phyloP scores from a whole-genome alignment of 64 coral and sea anemone species.

The Platygyra sinensis region DNA sequence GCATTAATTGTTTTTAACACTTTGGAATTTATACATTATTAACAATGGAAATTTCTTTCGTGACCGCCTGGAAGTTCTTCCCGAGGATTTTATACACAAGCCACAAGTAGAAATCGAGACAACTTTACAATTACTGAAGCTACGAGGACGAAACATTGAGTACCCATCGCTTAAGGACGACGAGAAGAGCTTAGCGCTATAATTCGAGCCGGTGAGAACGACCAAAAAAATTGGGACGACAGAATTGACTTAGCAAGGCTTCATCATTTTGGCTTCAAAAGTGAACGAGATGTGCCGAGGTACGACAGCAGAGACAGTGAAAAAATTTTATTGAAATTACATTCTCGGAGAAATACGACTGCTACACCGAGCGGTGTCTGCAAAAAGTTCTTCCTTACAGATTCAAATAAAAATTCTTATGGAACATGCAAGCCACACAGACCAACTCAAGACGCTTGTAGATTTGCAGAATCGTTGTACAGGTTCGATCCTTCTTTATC shows the following conservation, averaged over 20 bases:
- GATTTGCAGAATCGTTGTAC: constrained; percentile 55
- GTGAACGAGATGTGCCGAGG: not conserved
- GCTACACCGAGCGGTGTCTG: not conserved
- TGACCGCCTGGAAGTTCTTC: not conserved
- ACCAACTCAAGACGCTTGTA: constrained; percentile 40
- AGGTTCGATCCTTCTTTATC: constrained; percentile 1
- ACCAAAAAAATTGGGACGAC: not conserved
- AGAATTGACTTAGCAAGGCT: not conserved
- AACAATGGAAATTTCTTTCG: not conserved
- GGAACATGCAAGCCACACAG: constrained; percentile 61
- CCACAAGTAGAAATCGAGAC: not conserved
- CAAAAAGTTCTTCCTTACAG: not conserved
- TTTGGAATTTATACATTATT: not conserved
- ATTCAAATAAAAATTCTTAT: constrained; percentile 34
- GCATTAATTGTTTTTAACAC: not conserved
- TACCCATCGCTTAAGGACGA: not conserved
- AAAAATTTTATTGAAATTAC: not conserved
- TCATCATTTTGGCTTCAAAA: not conserved
- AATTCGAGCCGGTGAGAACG: not conserved
- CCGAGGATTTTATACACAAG: not conserved
- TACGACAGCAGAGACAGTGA: too few relatives aligned
- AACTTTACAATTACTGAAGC: not conserved
- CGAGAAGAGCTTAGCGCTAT: not conserved
- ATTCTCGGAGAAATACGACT: not conserved
- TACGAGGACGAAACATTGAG: not conserved